Evolutionary conservation across 2,888 invertebrate species (phyloP).

Genomic region (Drosophila formosana): DNA sequence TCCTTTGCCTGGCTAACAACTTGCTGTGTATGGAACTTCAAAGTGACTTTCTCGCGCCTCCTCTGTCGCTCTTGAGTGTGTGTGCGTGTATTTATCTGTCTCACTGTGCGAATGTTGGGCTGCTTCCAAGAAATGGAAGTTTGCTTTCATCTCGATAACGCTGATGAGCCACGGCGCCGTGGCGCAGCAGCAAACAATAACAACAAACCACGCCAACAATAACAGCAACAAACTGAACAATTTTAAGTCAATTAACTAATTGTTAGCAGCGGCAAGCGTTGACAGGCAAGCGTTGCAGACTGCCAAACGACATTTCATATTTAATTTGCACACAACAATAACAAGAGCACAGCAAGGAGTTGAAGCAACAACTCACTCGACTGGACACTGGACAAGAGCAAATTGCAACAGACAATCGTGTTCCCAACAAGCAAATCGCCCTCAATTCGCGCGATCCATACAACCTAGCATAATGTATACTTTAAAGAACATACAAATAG

Average conservation of each 20-base stretch:
- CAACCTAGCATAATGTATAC: too few relatives aligned
- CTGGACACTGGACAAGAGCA: not conserved
- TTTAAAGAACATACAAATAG: too few relatives aligned
- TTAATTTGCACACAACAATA: constrained; percentile 37
- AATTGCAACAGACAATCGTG: not conserved
- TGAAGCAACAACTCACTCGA: constrained; percentile 4
- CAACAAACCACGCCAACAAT: constrained; percentile 5
- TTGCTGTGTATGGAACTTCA: constrained; percentile 34
- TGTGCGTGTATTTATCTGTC: constrained; percentile 14
- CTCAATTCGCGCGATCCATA: not conserved
- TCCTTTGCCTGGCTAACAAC: not conserved
- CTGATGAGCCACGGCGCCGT: constrained; percentile 34
- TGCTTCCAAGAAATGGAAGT: constrained; percentile 40
- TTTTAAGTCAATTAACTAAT: constrained; percentile 70
- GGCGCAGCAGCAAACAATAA: constrained; percentile 22
- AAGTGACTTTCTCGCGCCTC: constrained; percentile 39
- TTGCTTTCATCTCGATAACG: constrained; percentile 66
- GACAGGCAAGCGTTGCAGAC: not conserved
- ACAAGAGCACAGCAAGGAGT: constrained; percentile 7
- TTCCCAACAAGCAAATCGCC: not conserved
- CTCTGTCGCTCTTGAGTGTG: not conserved
- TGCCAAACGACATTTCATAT: constrained; percentile 42
- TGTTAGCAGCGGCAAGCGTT: constrained; percentile 35
- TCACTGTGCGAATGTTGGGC: constrained; percentile 14
- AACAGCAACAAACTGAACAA: constrained; percentile 36